Evolutionary conservation across 2,113 vertebrate species (phyloP).

Genomic region (Archilochus colubris): DNA sequence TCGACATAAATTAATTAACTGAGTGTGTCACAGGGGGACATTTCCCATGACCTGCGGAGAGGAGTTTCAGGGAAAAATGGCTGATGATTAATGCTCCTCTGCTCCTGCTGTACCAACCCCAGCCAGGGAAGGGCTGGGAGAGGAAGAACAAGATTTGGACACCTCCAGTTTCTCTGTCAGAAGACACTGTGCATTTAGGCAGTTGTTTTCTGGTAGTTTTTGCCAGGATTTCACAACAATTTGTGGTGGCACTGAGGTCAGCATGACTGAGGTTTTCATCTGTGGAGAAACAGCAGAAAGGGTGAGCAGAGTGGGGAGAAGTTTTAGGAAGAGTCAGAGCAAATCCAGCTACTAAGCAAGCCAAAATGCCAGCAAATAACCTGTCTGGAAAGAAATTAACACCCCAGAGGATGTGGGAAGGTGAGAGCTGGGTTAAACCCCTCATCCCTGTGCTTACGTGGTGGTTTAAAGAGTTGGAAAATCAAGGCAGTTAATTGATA

Average conservation of each 20-base stretch:
- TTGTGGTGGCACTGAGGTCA: not conserved
- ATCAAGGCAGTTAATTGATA: conserved; percentile 50
- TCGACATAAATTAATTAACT: conserved; percentile 65
- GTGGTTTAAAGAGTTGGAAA: not conserved
- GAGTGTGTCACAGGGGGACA: not conserved
- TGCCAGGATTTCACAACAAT: not conserved
- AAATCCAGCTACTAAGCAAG: not conserved
- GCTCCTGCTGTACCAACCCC: not conserved
- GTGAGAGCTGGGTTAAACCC: conserved; percentile 7
- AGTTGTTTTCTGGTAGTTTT: not conserved
- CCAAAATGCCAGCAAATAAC: not conserved
- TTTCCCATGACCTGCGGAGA: conserved; percentile 38
- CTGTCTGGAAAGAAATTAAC: not conserved
- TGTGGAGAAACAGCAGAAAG: not conserved
- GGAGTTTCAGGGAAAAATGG: not conserved
- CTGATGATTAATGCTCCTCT: conserved; percentile 38
- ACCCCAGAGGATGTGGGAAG: not conserved
- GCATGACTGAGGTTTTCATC: not conserved
- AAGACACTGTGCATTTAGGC: not conserved
- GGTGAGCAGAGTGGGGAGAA: not conserved
- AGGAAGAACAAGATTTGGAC: not conserved
- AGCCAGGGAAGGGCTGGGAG: not conserved
- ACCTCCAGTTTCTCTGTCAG: not conserved
- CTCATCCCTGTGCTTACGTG: not conserved
- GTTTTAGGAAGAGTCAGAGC: not conserved